Evolutionary conservation across 2,888 invertebrate genomes (phyloP).

Genomic region (Helicoverpa assulta): DNA sequence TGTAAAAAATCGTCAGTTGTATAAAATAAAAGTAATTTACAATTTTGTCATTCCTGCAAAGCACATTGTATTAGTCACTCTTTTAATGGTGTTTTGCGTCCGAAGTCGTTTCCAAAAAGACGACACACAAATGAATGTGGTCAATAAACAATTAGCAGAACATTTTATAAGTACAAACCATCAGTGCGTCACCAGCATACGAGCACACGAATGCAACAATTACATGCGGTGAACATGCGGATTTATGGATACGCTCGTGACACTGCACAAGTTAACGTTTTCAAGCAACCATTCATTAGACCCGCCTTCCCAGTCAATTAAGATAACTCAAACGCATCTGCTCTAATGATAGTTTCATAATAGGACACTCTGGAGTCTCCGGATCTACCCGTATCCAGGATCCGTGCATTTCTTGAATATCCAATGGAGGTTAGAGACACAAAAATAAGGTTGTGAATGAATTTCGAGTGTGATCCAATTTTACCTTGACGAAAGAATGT

Average conservation of each 20-base stretch:
- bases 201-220: constrained; percentile 61
- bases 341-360: constrained; percentile 23
- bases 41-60: constrained; percentile 4
- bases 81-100: constrained; percentile 10
- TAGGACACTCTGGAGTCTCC: constrained; percentile 63
- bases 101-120: constrained; percentile 3
- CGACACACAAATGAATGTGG: constrained; percentile 40
- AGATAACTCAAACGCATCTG: neutral
- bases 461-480: constrained; percentile 44
- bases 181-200: constrained; percentile 52
- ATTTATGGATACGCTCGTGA: constrained; percentile 61
- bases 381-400: constrained; percentile 44
- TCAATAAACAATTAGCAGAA: constrained; percentile 45
- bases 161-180: constrained; percentile 43
- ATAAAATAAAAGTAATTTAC: constrained; percentile 13
- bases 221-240: constrained; percentile 74
- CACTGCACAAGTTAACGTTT: constrained; percentile 50
- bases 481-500: constrained; percentile 48
- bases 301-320: constrained; percentile 9
- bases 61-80: constrained; percentile 30
- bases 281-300: constrained; percentile 31
- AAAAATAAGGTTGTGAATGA: constrained; percentile 36
- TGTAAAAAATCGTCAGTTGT: constrained; percentile 67
- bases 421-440: constrained; percentile 36
- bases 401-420: constrained; percentile 23